A percentile compares a stretch with the other conserved stretches of the same genome.
phyloP scores from a whole-genome alignment of 2,113 vertebrate species.

The Mandrillus leucophaeus region DNA sequence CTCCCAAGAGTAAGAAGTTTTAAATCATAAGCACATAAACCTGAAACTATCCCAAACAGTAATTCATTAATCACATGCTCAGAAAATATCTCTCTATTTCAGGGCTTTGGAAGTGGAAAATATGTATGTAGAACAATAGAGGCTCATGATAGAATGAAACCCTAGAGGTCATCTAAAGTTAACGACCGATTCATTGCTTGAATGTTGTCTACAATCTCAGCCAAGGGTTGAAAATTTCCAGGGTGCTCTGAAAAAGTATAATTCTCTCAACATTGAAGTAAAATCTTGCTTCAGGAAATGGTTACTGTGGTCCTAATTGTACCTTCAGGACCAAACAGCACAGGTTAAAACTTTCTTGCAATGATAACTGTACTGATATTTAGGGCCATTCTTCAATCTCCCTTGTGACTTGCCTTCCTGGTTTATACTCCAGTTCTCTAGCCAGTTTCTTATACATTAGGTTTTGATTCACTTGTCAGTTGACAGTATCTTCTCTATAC shows the following conservation, averaged over 20 bases:
- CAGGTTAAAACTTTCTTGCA: background rate
- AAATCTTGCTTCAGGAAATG: background rate
- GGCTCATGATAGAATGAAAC: background rate
- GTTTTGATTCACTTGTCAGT: background rate
- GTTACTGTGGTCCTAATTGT: background rate
- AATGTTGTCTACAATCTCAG: background rate
- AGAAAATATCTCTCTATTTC: background rate
- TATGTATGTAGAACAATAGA: background rate
- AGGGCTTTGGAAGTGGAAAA: background rate
- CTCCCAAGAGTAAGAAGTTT: background rate
- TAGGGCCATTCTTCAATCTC: background rate
- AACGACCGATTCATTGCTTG: background rate
- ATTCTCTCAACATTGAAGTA: background rate
- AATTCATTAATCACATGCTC: background rate
- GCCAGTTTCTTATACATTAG: background rate
- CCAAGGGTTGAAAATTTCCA: background rate
- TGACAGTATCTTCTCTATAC: background rate
- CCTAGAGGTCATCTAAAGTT: background rate
- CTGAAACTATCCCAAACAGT: background rate
- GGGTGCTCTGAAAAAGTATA: background rate
- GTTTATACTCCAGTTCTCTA: background rate
- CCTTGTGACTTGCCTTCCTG: background rate
- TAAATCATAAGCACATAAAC: constrained; percentile 26
- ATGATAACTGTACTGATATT: background rate
- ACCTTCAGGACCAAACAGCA: background rate